Evolutionary conservation across 2,113 vertebrate species (phyloP), one percentile per base, ranked within the genome.

Genomic region (Chionodraco myersi): DNA sequence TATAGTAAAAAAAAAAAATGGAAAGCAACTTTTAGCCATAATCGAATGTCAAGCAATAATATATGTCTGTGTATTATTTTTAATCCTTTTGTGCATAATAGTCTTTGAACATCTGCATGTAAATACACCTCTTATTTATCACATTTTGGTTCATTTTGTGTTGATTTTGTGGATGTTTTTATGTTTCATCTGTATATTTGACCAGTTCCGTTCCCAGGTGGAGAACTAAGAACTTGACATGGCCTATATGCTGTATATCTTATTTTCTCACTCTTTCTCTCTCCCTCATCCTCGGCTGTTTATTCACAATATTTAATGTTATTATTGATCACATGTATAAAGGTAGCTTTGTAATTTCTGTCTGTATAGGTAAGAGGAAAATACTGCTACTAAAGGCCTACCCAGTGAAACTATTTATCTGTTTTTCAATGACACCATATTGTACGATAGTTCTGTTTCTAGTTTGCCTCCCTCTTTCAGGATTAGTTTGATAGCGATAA

Each of bases 1-100:
- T 95, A 94, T 96, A 93, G 88, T 90, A 90, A 89, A 94, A 94
- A 89, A n/a, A 95, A 94, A 94, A 88, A 85, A 94, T 89, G 85
- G 95, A 93, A 93, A 96, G 96, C 95, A 96, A 96, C 95, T 95
- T 97, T 97, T 98, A 99, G 98, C 98, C 98, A 99, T 99, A 99
- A 99, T 96, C 96, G 97, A 99, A 99, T 99, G 98, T 99, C 96
- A 96, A 99, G 98, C 98, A 99, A 99, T 99, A 99, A 99, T 96
- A 98, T 94, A 97, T 96, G 97, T 97, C 96, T 78, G 96, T 96
- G 96, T 96, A 97, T 97, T 97, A 95, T 96, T 97, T 91, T 86
- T 77, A 68, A 94, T 96, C 96, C 34, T 89, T 94, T 96, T 96
- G 96, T 98, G 97, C 97, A 96, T 95, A 85, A 96, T 97, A 96